phyloP scores from a whole-genome alignment of 2,797 vertebrate species.

The Neopelma chrysocephalum region DNA sequence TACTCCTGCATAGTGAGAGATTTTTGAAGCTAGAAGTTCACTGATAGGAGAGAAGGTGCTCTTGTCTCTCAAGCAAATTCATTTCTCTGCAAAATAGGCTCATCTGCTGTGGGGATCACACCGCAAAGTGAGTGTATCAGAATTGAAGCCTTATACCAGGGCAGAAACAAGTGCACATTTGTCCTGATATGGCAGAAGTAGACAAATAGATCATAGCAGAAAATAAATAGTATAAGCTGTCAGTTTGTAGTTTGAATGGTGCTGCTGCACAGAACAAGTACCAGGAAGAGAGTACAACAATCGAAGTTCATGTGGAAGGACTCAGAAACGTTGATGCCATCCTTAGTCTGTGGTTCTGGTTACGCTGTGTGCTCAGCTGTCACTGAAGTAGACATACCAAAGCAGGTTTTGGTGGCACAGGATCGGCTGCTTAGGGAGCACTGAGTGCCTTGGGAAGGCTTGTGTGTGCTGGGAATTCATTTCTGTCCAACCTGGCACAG shows the following conservation, averaged over 20 bases:
- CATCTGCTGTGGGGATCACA: not conserved
- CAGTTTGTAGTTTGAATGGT: not conserved
- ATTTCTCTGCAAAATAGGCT: not conserved
- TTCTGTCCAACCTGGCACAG: not conserved
- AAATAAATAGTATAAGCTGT: not conserved
- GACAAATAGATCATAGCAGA: not conserved
- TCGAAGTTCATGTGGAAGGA: fast-evolving
- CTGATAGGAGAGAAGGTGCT: not conserved
- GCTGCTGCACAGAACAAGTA: not conserved
- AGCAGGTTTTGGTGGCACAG: fast-evolving
- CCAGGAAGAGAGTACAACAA: not conserved
- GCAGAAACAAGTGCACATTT: not conserved
- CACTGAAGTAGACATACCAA: not conserved
- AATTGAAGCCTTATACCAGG: not conserved
- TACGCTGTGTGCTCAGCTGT: not conserved
- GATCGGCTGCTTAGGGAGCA: not conserved
- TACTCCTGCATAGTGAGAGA: not conserved
- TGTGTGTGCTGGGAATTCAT: not conserved
- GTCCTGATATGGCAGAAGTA: not conserved
- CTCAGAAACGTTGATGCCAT: fast-evolving
- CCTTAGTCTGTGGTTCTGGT: not conserved
- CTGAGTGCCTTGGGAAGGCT: not conserved
- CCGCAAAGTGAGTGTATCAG: not conserved
- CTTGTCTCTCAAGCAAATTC: not conserved
- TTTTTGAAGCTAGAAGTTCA: not conserved